These are phyloP conservation scores for Chloroceryle inda DNA, from an alignment of 2,797 vertebrate genomes.

Conservation along the genomic window DNA sequence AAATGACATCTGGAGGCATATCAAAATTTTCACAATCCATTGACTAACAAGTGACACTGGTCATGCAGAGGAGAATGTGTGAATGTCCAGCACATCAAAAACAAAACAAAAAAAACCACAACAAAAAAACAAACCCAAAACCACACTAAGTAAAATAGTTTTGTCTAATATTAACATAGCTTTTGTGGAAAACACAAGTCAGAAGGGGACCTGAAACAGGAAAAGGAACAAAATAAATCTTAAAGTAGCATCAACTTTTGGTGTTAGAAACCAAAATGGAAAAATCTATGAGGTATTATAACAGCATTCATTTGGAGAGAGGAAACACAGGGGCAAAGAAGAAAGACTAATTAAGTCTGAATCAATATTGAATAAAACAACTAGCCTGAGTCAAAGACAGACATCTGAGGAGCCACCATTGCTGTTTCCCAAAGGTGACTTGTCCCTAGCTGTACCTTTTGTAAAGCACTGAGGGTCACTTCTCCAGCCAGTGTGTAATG, in stretches of 20 bases:
- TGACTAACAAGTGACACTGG: not conserved
- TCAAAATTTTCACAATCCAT: not conserved
- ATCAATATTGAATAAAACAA: not conserved
- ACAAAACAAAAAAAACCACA: no score
- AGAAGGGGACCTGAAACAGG: not conserved
- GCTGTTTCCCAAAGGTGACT: not conserved
- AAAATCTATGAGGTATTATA: not conserved
- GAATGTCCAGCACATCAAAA: not conserved
- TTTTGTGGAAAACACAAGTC: not conserved
- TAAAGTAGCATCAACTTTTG: not conserved
- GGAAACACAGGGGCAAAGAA: not conserved
- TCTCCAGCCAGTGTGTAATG: not conserved
- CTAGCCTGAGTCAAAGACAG: not conserved
- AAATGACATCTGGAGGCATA: not conserved
- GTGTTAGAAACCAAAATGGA: not conserved
- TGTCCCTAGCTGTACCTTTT: not conserved
- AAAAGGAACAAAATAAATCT: slow-evolving; percentile 49
- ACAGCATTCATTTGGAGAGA: not conserved
- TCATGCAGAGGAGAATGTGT: not conserved
- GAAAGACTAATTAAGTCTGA: not conserved
- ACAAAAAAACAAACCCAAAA: not conserved
- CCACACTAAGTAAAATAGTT: not conserved
- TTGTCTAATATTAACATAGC: not conserved
- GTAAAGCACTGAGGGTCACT: not conserved
- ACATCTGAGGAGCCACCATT: not conserved